Evolutionary conservation across 2,888 invertebrate genomes (phyloP).

Genomic region (Rhagonycha fulva): DNA sequence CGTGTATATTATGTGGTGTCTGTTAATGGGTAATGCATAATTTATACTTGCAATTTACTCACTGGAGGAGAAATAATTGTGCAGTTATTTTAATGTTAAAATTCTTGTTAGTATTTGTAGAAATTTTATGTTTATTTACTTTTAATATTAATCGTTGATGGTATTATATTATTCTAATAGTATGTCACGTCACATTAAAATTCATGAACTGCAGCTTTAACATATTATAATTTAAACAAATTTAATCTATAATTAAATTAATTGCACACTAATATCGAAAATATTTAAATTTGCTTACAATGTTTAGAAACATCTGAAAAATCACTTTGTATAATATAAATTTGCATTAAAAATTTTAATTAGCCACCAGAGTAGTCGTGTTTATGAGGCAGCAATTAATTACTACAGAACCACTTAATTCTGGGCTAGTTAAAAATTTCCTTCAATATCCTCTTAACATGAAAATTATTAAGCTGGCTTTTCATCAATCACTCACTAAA

Average conservation of each 20-base stretch:
- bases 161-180: constrained; percentile 15
- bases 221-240: not conserved
- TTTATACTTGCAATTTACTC: not conserved
- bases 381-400: not conserved
- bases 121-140: constrained; percentile 5
- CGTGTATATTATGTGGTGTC: not conserved
- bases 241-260: not conserved
- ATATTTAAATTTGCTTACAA: not conserved
- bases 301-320: not conserved
- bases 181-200: constrained; percentile 15
- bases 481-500: not conserved
- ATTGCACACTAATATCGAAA: not conserved
- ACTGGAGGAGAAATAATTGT: not conserved
- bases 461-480: not conserved
- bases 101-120: not conserved
- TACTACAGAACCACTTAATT: no score
- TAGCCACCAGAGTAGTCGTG: not conserved
- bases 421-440: not conserved
- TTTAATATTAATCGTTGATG: constrained; percentile 12
- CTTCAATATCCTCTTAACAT: not conserved
- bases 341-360: not conserved
- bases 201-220: constrained; percentile 11
- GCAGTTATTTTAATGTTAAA: not conserved
- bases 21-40: not conserved
- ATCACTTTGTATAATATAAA: not conserved